These are phyloP conservation scores for Ochlodes sylvanus DNA, from an alignment of 2,888 invertebrate species.

Conservation along the genomic window DNA sequence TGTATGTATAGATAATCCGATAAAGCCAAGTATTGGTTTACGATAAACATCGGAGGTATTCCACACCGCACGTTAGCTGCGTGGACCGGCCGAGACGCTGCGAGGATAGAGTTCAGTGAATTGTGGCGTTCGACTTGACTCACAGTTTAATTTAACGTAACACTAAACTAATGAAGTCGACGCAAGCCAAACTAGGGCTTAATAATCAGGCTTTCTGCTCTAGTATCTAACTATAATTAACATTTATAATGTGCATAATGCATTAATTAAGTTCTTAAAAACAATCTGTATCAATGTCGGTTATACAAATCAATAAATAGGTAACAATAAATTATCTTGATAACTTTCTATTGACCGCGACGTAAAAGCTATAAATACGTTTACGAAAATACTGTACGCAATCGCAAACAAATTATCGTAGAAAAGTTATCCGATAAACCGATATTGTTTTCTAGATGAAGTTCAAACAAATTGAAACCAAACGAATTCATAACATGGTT, in stretches of 20 bases:
- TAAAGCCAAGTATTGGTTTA: not conserved
- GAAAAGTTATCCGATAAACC: not conserved
- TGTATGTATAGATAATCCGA: not conserved
- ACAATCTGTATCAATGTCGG: no score
- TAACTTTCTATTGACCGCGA: no score
- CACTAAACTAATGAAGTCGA: constrained; percentile 17
- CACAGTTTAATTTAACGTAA: constrained; percentile 30
- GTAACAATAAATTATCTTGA: no score
- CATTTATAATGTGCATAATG: no score
- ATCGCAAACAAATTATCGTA: not conserved
- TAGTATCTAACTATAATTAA: no score
- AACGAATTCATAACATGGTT: constrained; percentile 10
- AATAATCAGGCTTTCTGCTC: not conserved
- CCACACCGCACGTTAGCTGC: not conserved
- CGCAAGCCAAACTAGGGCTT: constrained; percentile 10
- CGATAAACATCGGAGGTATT: not conserved
- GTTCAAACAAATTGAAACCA: constrained; percentile 3
- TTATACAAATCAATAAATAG: no score
- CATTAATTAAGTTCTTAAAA: no score
- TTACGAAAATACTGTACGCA: not conserved
- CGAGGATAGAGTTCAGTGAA: constrained; percentile 26
- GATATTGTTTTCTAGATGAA: constrained; percentile 4
- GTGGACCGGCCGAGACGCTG: no score
- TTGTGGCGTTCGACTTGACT: constrained; percentile 21
- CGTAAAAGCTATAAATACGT: not conserved